Base-by-base conservation (phyloP, 2,888 invertebrate species). In the Acleris emargana region DNA sequence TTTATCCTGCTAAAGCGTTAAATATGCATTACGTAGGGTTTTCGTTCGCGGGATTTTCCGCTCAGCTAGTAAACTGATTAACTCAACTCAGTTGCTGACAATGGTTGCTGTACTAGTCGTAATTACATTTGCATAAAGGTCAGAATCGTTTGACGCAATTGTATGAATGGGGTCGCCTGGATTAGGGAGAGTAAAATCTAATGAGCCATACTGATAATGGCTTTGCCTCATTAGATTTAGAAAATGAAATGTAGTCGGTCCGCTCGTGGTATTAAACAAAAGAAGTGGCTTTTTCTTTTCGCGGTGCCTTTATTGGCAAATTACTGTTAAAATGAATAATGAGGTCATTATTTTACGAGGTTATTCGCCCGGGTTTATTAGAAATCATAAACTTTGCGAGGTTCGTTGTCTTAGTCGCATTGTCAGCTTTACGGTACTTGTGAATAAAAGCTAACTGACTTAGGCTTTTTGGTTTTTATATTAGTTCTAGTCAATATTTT, bases 161-260 rank as follows among this genome's bases (percentile, higher is more conserved):
- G 73, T 71, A 69, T 69, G 68, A 71, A 72, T 72, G 74, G 72
- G 78, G 76, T 80, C 74, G 74, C 73, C 72, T 77, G 77, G 81
- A 84, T 85, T 83, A 80, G 79, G 75, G 77, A 71, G 76, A 81
- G 80, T 86, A 81, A 84, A 87, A 84, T 85, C 81, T 86, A 88
- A 89, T 88, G 88, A 84, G 80, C 77, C 80, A 73, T 78, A 79
- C 79, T 83, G 82, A 82, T 87, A 86, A 85, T 84, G 75, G 82
- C 71, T 75, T 70, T 73, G 81, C 73, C 80, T 85, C 84, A 87
- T 88, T 88, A 86, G 78, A 77, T 79, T 72, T 74, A 68, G 70
- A 75, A 73, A 74, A 73, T 69, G 69, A 73, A 62, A 74, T 71
- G 52, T 63, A 57, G 51, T 4, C 22, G 42, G 51, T 32, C 32